Evolutionary conservation across 2,888 invertebrate species (phyloP).

Genomic region (Camptogramma bilineatum): DNA sequence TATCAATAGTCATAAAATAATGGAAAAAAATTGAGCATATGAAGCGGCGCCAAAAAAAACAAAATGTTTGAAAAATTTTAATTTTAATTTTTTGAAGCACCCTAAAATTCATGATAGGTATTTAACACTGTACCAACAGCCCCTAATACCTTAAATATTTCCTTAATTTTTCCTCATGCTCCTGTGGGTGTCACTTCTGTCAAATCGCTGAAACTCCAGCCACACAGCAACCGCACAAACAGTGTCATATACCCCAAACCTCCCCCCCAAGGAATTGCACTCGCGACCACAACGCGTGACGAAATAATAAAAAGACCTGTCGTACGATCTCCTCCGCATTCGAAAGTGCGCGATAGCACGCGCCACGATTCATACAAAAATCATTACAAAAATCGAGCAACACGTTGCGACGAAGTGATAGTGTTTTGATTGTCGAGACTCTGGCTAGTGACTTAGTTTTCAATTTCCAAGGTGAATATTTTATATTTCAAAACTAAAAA

Average conservation of each 20-base stretch:
- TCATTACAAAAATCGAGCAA: conserved; percentile 55
- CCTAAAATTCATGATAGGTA: too few species aligned
- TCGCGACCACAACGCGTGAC: conserved; percentile 73
- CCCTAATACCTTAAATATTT: too few species aligned
- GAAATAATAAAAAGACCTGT: conserved; percentile 79
- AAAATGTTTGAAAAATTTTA: too few species aligned
- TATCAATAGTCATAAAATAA: too few species aligned
- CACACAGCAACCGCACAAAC: conserved; percentile 45
- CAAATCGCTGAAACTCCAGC: conserved; percentile 21
- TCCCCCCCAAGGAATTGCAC: conserved; percentile 60
- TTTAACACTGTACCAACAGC: too few species aligned
- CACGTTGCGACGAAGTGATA: conserved; percentile 80
- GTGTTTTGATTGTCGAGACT: conserved; percentile 78
- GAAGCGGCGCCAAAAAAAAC: too few species aligned
- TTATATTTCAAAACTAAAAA: conserved; percentile 35
- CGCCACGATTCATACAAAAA: conserved; percentile 57
- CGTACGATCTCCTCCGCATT: conserved; percentile 63
- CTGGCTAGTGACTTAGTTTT: conserved; percentile 82
- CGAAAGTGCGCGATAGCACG: conserved; percentile 63
- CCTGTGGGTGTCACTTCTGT: too few species aligned
- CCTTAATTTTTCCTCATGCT: too few species aligned
- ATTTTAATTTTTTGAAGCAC: too few species aligned
- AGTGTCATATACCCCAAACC: conserved; percentile 51
- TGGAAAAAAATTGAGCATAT: too few species aligned
- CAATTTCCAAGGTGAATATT: conserved; percentile 77